Conservation (phyloP, 2,113 vertebrate species). For the Cyprinus carpio region DNA sequence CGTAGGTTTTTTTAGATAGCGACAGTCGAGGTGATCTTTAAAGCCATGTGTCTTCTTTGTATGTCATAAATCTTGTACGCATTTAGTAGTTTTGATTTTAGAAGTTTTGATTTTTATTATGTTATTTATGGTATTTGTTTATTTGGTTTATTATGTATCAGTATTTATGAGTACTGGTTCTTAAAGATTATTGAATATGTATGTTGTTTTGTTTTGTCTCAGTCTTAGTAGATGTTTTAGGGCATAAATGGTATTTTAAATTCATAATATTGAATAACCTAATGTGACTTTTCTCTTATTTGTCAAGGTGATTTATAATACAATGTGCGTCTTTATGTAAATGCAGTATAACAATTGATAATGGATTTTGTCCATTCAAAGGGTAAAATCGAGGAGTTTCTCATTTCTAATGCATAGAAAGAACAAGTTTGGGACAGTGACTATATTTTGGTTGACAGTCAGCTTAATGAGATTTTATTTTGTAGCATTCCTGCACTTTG, state of each 20-base stretch:
- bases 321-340: slow-evolving; percentile 3
- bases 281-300: slow-evolving; percentile 33
- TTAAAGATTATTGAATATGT: neutral
- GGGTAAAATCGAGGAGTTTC: neutral
- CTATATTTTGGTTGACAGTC: neutral
- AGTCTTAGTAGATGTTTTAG: slow-evolving; percentile 37
- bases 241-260: slow-evolving; percentile 33
- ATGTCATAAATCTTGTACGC: slow-evolving; percentile 19
- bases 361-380: neutral
- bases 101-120: neutral
- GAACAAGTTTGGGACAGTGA: slow-evolving; percentile 13
- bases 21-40: slow-evolving; percentile 32
- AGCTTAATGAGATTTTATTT: slow-evolving; percentile 36
- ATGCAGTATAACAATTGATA: neutral
- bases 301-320: slow-evolving; percentile 31
- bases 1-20: slow-evolving; percentile 34
- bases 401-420: slow-evolving; percentile 23
- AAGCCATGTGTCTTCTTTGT: slow-evolving; percentile 34
- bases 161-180: neutral
- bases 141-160: neutral
- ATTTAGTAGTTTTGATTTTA: neutral
- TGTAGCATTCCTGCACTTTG: slow-evolving; percentile 40
- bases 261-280: slow-evolving; percentile 39
- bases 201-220: slow-evolving; percentile 33
- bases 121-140: neutral